Conservation (phyloP, 92 coral and sea anemone species). For the Epizoanthus fatuus region DNA sequence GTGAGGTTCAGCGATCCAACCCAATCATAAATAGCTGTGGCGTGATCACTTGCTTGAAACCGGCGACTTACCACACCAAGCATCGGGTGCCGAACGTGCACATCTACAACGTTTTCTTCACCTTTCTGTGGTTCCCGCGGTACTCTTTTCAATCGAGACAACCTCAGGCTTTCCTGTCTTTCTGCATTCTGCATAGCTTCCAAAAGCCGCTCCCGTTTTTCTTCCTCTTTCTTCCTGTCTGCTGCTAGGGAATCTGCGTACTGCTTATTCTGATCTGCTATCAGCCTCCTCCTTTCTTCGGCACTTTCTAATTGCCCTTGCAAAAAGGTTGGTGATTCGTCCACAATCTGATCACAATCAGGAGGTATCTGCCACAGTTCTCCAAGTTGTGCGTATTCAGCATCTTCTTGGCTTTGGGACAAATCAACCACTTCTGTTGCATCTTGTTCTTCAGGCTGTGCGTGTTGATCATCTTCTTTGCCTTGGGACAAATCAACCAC, state of each 20-base stretch:
- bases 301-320: slow-evolving; percentile 17
- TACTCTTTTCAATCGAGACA: slow-evolving; percentile 16
- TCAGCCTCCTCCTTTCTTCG: slow-evolving; percentile 16
- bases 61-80: slow-evolving; percentile 19
- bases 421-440: too few relatives aligned
- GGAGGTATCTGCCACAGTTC: slow-evolving; percentile 25
- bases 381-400: slow-evolving; percentile 3
- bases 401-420: too few relatives aligned
- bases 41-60: slow-evolving; percentile 7
- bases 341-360: slow-evolving; percentile 5
- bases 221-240: slow-evolving; percentile 27
- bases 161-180: slow-evolving; percentile 27
- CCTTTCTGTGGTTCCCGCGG: slow-evolving; percentile 20
- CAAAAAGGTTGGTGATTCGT: slow-evolving; percentile 13
- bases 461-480: slow-evolving; percentile 1
- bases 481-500: slow-evolving; percentile 15
- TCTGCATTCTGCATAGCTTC: slow-evolving; percentile 16
- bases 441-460: too few relatives aligned
- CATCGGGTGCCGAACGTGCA: slow-evolving; percentile 8
- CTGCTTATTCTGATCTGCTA: slow-evolving; percentile 11
- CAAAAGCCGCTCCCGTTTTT: slow-evolving; percentile 14
- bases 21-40: slow-evolving; percentile 12
- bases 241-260: slow-evolving; percentile 13
- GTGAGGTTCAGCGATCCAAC: slow-evolving; percentile 8
- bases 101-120: slow-evolving; percentile 19